A percentile compares a stretch with the other conserved stretches of the same genome.
phyloP scores from a whole-genome alignment of 2,888 invertebrate genomes.

The Xylocampa areola region DNA sequence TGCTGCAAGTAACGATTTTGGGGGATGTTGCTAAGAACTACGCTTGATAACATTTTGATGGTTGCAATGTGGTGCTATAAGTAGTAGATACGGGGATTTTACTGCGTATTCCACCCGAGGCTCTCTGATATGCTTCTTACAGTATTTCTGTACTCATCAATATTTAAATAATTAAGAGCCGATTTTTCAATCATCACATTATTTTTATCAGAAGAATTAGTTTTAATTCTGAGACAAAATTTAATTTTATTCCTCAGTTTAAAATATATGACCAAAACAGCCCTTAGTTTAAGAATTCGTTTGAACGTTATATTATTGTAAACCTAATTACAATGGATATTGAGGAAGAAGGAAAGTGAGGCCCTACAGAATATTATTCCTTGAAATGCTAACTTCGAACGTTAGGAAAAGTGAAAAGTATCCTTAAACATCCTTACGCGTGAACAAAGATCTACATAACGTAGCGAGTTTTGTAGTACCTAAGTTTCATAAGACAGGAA shows the following conservation, averaged over 20 bases:
- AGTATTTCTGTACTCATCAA: too few relatives aligned
- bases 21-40: not conserved
- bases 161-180: too few relatives aligned
- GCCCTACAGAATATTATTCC: not conserved
- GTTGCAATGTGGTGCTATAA: conserved; percentile 6
- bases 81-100: too few relatives aligned
- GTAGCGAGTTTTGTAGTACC: not conserved
- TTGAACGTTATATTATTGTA: too few relatives aligned
- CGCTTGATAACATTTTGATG: conserved; percentile 11
- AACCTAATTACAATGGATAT: conserved; percentile 2
- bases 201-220: too few relatives aligned
- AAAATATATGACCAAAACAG: too few relatives aligned
- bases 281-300: too few relatives aligned
- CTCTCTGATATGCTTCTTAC: too few relatives aligned
- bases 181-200: too few relatives aligned
- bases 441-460: not conserved
- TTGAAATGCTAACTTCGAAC: conserved; percentile 4
- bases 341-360: not conserved
- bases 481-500: conserved; percentile 20
- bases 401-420: conserved; percentile 6
- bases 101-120: too few relatives aligned
- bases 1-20: conserved; percentile 26
- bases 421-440: not conserved
- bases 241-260: too few relatives aligned
- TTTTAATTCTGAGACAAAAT: too few relatives aligned